Evolutionary conservation across 2,888 invertebrate species (phyloP), one percentile per base, ranked within the genome.

Genomic region (Thereva unica): DNA sequence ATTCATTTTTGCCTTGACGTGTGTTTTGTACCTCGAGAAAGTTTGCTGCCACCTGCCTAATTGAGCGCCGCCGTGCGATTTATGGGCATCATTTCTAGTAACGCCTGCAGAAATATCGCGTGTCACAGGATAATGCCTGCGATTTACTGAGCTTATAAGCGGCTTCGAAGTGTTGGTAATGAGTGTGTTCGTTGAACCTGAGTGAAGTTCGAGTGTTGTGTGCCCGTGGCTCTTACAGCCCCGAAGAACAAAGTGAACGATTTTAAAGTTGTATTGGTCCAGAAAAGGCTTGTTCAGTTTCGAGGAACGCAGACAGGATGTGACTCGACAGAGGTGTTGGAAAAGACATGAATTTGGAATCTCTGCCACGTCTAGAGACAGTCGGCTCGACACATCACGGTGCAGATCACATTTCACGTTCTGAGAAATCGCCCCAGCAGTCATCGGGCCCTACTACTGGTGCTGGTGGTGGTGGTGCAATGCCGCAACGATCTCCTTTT

Each of bases 401-500:
- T 5, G 44, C 44, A 38, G 53, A 64, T 44, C 42, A 64, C 41
- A 44, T 53, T 6, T 42, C 53, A 35, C 52, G 53, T 1, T 64
- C 64, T 4, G 53, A 64, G 3, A 53, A 53, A 37, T n/a, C 44
- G 38, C 45, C 49, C 23, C 49, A 23, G 23, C 23, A 23, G 23
- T 23, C 23, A 23, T 23, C 23, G 23, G 23, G 23, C 23, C 23
- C 23, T 23, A 23, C 23, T 23, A 23, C 53, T 6, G 44, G 53
- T 23, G 23, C 10, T 12, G 47, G 47, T 37, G 10, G 35, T 37
- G 9, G 55, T 35, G 9, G 69, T 67, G 74, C 74, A 66, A 81
- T 81, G 80, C 80, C 80, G 67, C 81, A 81, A 72, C 75, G 82
- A 71, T 80, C 82, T 64, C 78, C 80, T n/a, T 81, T 81, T 72